A percentile compares a stretch with the other conserved stretches of the same genome.
Conservation (phyloP, 35 echinoderm and acorn worm genomes). For the Lytechinus variegatus region DNA sequence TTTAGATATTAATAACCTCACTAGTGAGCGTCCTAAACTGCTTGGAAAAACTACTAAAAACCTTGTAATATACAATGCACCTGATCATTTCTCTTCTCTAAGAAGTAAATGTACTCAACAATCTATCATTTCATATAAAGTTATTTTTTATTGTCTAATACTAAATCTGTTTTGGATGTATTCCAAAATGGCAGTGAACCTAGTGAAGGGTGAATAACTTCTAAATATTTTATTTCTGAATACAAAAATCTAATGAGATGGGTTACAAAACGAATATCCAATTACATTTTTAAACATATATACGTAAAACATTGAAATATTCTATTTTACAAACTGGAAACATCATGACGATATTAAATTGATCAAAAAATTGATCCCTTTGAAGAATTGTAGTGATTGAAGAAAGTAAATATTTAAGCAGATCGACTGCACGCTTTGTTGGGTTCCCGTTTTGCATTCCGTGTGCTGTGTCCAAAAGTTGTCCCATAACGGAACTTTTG, state of each 20-base stretch:
- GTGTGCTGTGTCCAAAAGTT: slow-evolving; percentile 92
- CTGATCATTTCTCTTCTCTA: too few relatives aligned
- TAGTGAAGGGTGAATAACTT: too few relatives aligned
- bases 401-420: slow-evolving; percentile 17
- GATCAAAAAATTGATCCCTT: not conserved
- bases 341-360: not conserved
- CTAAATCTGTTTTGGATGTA: too few relatives aligned
- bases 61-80: too few relatives aligned
- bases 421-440: not conserved
- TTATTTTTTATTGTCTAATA: too few relatives aligned
- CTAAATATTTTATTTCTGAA: not conserved
- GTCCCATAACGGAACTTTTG: slow-evolving; percentile 98
- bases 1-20: too few relatives aligned
- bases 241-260: not conserved
- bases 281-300: not conserved
- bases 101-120: too few relatives aligned
- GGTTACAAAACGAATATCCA: not conserved
- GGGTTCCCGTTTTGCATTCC: slow-evolving; percentile 73
- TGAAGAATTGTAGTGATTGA: not conserved
- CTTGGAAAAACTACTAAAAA: too few relatives aligned
- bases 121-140: too few relatives aligned
- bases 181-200: too few relatives aligned
- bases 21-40: too few relatives aligned
- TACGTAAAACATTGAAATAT: not conserved
- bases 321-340: not conserved